Evolutionary conservation across 2,797 vertebrate genomes (phyloP).

Genomic region (Sebastes steindachneri): DNA sequence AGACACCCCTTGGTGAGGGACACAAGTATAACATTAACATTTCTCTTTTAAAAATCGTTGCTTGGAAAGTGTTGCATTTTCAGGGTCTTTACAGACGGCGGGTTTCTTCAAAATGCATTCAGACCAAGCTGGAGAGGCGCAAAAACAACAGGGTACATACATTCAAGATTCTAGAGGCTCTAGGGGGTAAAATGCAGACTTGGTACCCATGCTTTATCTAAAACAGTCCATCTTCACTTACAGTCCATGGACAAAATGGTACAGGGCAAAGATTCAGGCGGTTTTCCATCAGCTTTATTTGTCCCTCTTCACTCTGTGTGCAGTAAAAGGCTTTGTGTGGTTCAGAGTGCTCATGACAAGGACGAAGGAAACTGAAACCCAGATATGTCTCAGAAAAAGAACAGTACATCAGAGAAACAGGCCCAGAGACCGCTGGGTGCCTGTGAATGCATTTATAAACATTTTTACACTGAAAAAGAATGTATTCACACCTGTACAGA

Average conservation of each 20-base stretch:
- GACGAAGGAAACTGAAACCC: slow-evolving; percentile 41
- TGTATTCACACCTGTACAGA: slow-evolving; percentile 75
- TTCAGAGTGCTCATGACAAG: slow-evolving; percentile 53
- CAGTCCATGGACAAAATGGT: slow-evolving; percentile 36
- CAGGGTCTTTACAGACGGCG: slow-evolving; percentile 40
- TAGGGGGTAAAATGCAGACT: slow-evolving; percentile 62
- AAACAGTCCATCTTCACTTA: slow-evolving; percentile 47
- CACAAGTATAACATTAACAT: slow-evolving; percentile 62
- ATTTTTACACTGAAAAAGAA: slow-evolving; percentile 46
- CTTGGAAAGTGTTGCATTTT: slow-evolving; percentile 63
- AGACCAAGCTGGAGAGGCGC: slow-evolving; percentile 62
- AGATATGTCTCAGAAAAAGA: slow-evolving; percentile 58
- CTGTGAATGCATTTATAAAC: slow-evolving; percentile 52
- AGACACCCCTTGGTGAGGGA: slow-evolving; percentile 60
- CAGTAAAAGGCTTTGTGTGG: slow-evolving; percentile 73
- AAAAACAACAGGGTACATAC: slow-evolving; percentile 67
- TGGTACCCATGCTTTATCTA: slow-evolving; percentile 64
- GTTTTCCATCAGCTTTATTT: slow-evolving; percentile 23
- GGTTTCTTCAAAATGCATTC: slow-evolving; percentile 63
- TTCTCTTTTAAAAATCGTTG: slow-evolving; percentile 63
- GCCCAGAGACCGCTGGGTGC: slow-evolving; percentile 29
- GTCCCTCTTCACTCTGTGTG: slow-evolving; percentile 57
- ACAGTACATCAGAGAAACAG: slow-evolving; percentile 60
- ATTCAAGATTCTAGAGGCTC: slow-evolving; percentile 71
- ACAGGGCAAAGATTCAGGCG: slow-evolving; percentile 22